Evolutionary conservation across 2,888 invertebrate species (phyloP).

Genomic region (Cryptus viduatorius): DNA sequence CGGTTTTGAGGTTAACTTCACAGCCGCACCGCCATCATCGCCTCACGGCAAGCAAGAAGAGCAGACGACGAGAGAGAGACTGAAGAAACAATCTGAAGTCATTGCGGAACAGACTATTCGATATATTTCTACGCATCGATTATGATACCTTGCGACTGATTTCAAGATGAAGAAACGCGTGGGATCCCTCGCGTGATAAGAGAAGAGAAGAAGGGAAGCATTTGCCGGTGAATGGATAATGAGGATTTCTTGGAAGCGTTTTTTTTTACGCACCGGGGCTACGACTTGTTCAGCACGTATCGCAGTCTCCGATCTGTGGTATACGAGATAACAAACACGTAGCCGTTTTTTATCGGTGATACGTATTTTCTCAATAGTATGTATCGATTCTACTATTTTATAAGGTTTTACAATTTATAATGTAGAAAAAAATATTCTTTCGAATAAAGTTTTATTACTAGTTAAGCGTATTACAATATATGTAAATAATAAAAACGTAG

Average conservation of each 20-base stretch:
- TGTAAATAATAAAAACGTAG: too few relatives aligned
- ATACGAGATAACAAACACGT: constrained; percentile 31
- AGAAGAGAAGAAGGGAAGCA: not conserved
- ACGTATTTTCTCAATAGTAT: too few relatives aligned
- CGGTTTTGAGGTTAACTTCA: constrained; percentile 18
- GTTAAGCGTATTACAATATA: too few relatives aligned
- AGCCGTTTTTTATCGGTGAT: not conserved
- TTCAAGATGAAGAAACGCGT: not conserved
- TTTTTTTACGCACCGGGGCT: not conserved
- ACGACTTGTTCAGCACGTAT: not conserved
- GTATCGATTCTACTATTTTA: too few relatives aligned
- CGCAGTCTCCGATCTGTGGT: not conserved
- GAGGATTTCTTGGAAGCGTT: constrained; percentile 9
- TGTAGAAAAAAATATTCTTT: too few relatives aligned
- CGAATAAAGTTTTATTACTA: too few relatives aligned
- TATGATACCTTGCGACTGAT: not conserved
- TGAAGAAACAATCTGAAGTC: not conserved
- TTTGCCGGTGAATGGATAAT: not conserved
- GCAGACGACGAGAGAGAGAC: constrained; percentile 2
- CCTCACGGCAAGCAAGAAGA: not conserved
- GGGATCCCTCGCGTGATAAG: not conserved
- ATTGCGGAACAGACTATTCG: not conserved
- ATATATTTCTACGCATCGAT: not conserved
- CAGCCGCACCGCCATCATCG: constrained; percentile 23
- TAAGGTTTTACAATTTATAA: too few relatives aligned